Conservation (phyloP, 2,888 invertebrate species). For the Miltochrista miniata region DNA sequence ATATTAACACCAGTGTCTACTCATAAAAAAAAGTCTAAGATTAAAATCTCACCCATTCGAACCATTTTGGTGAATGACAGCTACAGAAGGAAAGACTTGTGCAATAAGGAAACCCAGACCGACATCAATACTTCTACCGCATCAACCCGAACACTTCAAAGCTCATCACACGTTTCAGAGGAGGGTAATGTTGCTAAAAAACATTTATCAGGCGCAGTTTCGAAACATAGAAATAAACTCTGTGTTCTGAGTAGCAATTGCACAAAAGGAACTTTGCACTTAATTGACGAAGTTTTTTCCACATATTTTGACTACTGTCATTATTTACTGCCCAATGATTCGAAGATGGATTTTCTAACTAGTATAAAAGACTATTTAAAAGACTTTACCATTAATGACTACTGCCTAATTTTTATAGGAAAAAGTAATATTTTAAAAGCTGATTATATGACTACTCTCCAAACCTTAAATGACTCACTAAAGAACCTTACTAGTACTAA, state of each 20-base stretch:
- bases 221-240: not conserved
- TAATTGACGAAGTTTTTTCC: slow-evolving; percentile 2
- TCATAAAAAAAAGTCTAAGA: not conserved
- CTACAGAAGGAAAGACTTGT: no score
- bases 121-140: not conserved
- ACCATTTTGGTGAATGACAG: no score
- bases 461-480: not conserved
- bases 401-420: slow-evolving; percentile 8
- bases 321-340: not conserved
- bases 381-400: slow-evolving; percentile 3
- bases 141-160: not conserved
- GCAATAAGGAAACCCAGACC: not conserved
- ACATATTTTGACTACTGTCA: slow-evolving; percentile 3
- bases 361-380: not conserved
- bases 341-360: not conserved
- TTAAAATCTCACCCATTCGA: no score
- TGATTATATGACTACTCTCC: not conserved
- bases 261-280: not conserved
- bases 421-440: not conserved
- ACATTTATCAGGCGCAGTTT: not conserved
- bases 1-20: not conserved
- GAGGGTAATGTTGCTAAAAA: not conserved
- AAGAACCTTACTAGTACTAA: slow-evolving; percentile 5
- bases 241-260: not conserved
- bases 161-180: not conserved